phyloP scores from a whole-genome alignment of 1,140 invertebrate genomes.

The Temnothorax curvispinosus region DNA sequence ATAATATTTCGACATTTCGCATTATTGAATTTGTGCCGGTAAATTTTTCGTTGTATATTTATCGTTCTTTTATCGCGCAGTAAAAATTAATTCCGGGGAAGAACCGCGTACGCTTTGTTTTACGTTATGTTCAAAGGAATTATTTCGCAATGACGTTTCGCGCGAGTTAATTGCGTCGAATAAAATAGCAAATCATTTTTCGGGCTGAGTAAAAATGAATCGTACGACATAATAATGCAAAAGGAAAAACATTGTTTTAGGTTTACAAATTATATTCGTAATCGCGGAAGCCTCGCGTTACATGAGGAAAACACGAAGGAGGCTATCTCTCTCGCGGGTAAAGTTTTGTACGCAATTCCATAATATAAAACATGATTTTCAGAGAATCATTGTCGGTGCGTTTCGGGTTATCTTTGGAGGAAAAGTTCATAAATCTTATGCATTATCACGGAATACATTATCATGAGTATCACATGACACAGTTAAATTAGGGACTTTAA shows the following conservation, averaged over 20 bases:
- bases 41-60: neutral
- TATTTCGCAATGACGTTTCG: neutral
- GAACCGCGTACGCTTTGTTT: neutral
- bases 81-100: constrained; percentile 4
- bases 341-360: constrained; percentile 11
- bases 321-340: neutral
- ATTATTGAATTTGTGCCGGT: neutral
- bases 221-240: neutral
- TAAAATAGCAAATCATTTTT: neutral
- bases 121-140: neutral
- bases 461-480: neutral
- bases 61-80: neutral
- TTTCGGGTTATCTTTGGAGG: neutral
- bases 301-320: neutral
- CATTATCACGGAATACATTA: neutral
- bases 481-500: neutral
- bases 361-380: constrained; percentile 24
- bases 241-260: neutral
- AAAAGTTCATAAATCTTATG: constrained; percentile 9
- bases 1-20: constrained; percentile 20
- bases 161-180: neutral
- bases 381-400: neutral
- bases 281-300: neutral
- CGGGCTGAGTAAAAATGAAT: neutral
- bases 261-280: constrained; percentile 14